Conservation (phyloP, 2,888 invertebrate species). For the Zhuqinia jingwanae region DNA sequence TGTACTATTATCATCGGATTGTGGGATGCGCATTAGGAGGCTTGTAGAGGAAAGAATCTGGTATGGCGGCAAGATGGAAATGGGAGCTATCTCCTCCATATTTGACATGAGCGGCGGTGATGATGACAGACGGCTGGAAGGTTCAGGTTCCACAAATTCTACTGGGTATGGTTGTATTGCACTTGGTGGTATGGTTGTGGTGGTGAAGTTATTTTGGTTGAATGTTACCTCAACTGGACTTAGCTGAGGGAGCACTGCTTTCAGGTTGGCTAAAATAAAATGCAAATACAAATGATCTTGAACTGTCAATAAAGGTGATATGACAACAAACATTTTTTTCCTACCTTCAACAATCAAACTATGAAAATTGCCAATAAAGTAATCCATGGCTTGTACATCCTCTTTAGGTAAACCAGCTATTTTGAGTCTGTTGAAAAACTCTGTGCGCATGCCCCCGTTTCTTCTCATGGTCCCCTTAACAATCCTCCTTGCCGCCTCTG, state of each 20-base stretch:
- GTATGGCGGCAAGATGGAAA: too few relatives aligned
- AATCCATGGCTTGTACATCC: not conserved
- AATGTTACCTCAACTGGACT: not conserved
- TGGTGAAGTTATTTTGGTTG: not conserved
- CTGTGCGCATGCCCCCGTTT: not conserved
- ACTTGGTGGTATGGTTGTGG: not conserved
- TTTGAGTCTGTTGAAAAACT: not conserved
- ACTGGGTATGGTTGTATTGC: not conserved
- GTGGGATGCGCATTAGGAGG: too few relatives aligned
- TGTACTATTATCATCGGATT: too few relatives aligned
- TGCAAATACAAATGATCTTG: not conserved
- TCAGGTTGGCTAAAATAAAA: constrained; percentile 7
- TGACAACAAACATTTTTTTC: not conserved
- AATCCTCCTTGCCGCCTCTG: constrained; percentile 14
- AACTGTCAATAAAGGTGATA: too few relatives aligned
- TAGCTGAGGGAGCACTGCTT: not conserved
- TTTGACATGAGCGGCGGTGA: too few relatives aligned
- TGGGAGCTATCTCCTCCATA: too few relatives aligned
- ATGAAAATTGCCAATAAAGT: not conserved
- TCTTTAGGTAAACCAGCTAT: not conserved
- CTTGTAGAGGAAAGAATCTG: too few relatives aligned
- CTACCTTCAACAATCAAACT: not conserved
- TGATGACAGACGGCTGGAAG: not conserved
- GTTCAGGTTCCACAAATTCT: not conserved
- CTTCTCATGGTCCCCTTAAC: not conserved